phyloP scores from a whole-genome alignment of 2,888 invertebrate genomes.

The Carterocephalus palaemon region DNA sequence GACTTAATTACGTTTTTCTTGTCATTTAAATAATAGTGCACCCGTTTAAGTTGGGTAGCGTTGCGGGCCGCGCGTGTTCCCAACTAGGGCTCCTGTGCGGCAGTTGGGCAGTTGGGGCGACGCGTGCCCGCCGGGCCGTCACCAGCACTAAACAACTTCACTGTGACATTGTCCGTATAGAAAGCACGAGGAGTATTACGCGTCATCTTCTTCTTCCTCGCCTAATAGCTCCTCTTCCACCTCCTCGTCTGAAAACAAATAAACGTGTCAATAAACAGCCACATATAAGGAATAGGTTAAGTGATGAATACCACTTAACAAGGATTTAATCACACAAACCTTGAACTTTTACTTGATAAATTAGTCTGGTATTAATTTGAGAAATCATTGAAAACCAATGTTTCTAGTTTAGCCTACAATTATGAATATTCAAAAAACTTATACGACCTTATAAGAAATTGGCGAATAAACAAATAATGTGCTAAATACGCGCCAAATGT shows the following conservation, averaged over 20 bases:
- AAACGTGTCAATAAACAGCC: neutral
- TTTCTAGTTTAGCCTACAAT: too few relatives aligned
- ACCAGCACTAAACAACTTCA: slow-evolving; percentile 76
- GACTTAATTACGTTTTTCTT: slow-evolving; percentile 70
- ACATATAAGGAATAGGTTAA: neutral
- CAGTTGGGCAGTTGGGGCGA: slow-evolving; percentile 66
- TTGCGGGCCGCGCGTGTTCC: slow-evolving; percentile 71
- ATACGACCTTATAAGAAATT: slow-evolving; percentile 17
- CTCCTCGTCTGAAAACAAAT: slow-evolving; percentile 71
- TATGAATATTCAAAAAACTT: too few relatives aligned
- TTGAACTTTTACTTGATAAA: too few relatives aligned
- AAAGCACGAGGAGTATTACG: slow-evolving; percentile 76
- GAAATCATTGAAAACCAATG: too few relatives aligned
- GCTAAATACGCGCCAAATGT: slow-evolving; percentile 1
- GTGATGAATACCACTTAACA: too few relatives aligned
- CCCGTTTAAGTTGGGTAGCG: slow-evolving; percentile 75
- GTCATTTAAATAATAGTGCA: slow-evolving; percentile 78
- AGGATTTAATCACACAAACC: too few relatives aligned
- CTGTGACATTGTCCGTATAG: slow-evolving; percentile 78
- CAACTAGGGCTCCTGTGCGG: slow-evolving; percentile 57
- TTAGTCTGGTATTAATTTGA: too few relatives aligned
- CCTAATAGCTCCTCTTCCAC: slow-evolving; percentile 73
- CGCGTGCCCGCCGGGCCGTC: slow-evolving; percentile 72
- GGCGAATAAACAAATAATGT: slow-evolving; percentile 10
- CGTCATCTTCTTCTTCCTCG: slow-evolving; percentile 76